Percentiles rank a stretch among this genome's conserved stretches.
These are phyloP conservation scores for Podarcis siculus DNA, from an alignment of 2,797 vertebrate species.

Conservation along the genomic window DNA sequence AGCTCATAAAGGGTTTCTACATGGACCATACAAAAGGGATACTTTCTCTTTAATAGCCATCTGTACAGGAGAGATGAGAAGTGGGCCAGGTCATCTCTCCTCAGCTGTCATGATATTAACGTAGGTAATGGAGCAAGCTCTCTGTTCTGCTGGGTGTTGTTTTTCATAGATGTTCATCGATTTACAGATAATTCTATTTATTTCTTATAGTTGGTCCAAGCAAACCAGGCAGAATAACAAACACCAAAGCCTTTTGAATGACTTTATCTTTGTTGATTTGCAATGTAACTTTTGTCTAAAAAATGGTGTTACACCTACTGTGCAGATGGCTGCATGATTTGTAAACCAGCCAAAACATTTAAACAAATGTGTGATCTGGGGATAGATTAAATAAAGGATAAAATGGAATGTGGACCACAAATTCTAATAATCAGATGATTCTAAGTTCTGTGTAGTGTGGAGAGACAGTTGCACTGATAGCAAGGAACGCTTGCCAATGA, in stretches of 20 bases:
- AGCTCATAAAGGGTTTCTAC: constrained; percentile 95
- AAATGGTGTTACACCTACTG: constrained; percentile 84
- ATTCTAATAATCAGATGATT: constrained; percentile 85
- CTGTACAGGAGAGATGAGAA: constrained; percentile 98
- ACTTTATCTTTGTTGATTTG: constrained; percentile 86
- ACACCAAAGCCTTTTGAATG: constrained; percentile 83
- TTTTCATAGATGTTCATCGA: constrained; percentile 94
- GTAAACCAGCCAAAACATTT: constrained; percentile 91
- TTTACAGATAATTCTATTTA: constrained; percentile 99
- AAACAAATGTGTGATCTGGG: constrained; percentile 85
- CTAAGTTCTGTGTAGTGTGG: constrained; percentile 81
- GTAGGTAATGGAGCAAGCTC: constrained; percentile 99
- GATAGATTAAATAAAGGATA: constrained; percentile 85
- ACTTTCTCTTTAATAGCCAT: constrained; percentile 99
- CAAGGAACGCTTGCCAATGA: constrained; percentile 78
- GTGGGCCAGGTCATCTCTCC: constrained; percentile 97
- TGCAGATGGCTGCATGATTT: constrained; percentile 88
- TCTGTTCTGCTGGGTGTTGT: constrained; percentile 94
- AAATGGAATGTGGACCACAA: constrained; percentile 81
- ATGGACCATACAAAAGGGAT: constrained; percentile 91
- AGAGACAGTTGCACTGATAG: constrained; percentile 73
- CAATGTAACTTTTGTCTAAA: constrained; percentile 84
- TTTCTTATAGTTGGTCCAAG: constrained; percentile 89
- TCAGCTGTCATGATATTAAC: constrained; percentile 99
- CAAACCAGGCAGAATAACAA: constrained; percentile 90